These are phyloP conservation scores for Parotia lawesii DNA, from an alignment of 2,113 vertebrate genomes.

Conservation along the genomic window DNA sequence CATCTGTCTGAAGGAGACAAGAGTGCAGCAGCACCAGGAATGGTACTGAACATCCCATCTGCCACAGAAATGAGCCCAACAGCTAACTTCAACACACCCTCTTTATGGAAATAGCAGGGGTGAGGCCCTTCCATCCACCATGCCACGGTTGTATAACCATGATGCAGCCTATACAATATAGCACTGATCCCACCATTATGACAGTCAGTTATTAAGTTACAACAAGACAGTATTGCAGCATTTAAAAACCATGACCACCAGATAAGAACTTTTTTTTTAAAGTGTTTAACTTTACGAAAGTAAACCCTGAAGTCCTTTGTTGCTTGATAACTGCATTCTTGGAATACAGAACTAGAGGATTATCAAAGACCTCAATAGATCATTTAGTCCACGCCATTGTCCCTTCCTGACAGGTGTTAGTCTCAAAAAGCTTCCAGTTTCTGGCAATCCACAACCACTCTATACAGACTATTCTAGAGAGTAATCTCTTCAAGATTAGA, in stretches of 20 bases:
- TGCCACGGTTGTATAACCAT: neutral
- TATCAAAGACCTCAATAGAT: neutral
- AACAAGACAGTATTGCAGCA: neutral
- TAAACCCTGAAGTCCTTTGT: neutral
- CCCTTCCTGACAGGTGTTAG: neutral
- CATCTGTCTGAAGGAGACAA: neutral
- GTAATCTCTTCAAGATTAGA: neutral
- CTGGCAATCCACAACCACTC: neutral
- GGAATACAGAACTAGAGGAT: neutral
- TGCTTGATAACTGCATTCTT: neutral
- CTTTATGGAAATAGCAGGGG: neutral
- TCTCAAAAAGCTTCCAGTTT: neutral
- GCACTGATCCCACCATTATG: neutral
- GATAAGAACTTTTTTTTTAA: neutral
- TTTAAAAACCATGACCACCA: neutral
- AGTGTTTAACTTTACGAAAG: neutral
- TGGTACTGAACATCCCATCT: neutral
- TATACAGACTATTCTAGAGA: neutral
- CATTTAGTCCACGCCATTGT: neutral
- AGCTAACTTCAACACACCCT: neutral
- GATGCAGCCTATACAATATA: neutral
- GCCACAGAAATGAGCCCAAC: neutral
- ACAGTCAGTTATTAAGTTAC: neutral
- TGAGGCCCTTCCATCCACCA: neutral
- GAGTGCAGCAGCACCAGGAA: neutral